Conservation (phyloP, 2,797 vertebrate genomes). For the Sebastes nivosus region DNA sequence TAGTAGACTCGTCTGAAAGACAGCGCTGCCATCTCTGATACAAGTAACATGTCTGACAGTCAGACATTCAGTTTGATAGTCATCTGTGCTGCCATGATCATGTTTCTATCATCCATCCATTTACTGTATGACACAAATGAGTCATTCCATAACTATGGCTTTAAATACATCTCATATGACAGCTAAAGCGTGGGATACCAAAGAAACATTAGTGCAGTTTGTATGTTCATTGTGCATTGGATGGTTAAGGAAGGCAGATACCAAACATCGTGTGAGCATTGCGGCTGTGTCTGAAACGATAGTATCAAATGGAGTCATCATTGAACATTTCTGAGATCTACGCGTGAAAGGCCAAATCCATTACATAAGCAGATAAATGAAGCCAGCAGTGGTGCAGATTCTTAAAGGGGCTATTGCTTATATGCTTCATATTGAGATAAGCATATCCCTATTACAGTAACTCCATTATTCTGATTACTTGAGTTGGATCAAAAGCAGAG, state of each 20-base stretch:
- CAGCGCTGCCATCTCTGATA: constrained; percentile 3
- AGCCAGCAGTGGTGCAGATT: neutral
- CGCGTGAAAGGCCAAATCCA: neutral
- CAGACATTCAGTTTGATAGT: constrained; percentile 27
- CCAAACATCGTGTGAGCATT: neutral
- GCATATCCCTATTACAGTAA: neutral
- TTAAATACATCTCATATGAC: neutral
- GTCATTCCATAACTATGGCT: neutral
- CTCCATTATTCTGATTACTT: neutral
- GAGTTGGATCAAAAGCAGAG: neutral
- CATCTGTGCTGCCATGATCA: constrained; percentile 27
- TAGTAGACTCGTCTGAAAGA: neutral
- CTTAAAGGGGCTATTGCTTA: neutral
- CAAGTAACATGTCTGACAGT: constrained; percentile 9
- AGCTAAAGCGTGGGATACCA: neutral
- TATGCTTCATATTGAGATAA: neutral
- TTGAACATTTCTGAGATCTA: neutral
- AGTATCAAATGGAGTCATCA: neutral
- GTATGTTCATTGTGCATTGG: neutral
- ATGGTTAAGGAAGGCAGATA: neutral
- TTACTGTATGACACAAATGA: constrained; percentile 11
- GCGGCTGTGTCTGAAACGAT: neutral
- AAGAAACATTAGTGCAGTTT: neutral
- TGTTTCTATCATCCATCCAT: constrained; percentile 8
- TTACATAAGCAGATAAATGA: neutral